Evolutionary conservation across 2,113 vertebrate species (phyloP).

Genomic region (Polypterus senegalus): DNA sequence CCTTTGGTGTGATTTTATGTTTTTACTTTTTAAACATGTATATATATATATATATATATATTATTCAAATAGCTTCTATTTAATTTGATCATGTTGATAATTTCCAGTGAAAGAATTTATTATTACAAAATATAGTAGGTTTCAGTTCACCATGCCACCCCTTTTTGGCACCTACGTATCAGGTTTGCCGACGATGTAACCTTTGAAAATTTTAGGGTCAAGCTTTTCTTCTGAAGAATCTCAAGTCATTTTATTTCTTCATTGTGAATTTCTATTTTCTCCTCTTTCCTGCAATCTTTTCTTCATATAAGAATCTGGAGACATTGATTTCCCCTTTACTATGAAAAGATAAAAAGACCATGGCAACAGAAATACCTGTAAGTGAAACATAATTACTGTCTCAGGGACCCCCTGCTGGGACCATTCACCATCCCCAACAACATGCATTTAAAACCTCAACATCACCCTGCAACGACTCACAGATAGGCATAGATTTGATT

Average conservation of each 20-base stretch:
- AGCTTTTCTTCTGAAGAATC: background rate
- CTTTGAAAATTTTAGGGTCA: background rate
- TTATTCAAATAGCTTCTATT: background rate
- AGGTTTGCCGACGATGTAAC: background rate
- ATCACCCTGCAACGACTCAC: slow-evolving; percentile 34
- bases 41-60: background rate
- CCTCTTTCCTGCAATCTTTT: slow-evolving; percentile 23
- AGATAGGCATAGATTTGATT: slow-evolving; percentile 47
- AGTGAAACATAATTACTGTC: slow-evolving; percentile 55
- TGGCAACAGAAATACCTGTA: slow-evolving; percentile 59
- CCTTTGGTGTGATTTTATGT: background rate
- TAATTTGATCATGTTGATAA: background rate
- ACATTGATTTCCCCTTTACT: slow-evolving; percentile 57
- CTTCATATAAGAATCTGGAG: slow-evolving; percentile 50
- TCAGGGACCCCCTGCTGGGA: slow-evolving; percentile 40
- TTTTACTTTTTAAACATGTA: background rate
- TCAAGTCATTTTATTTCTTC: slow-evolving; percentile 11
- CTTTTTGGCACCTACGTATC: background rate
- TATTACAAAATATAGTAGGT: background rate
- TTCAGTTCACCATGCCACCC: background rate
- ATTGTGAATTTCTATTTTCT: slow-evolving; percentile 5
- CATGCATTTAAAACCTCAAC: slow-evolving; percentile 47
- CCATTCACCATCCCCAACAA: slow-evolving; percentile 44
- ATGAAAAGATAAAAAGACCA: slow-evolving; percentile 49
- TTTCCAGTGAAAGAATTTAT: background rate